phyloP scores from a whole-genome alignment of 2,888 invertebrate genomes.

The Ferrisia virgata region DNA sequence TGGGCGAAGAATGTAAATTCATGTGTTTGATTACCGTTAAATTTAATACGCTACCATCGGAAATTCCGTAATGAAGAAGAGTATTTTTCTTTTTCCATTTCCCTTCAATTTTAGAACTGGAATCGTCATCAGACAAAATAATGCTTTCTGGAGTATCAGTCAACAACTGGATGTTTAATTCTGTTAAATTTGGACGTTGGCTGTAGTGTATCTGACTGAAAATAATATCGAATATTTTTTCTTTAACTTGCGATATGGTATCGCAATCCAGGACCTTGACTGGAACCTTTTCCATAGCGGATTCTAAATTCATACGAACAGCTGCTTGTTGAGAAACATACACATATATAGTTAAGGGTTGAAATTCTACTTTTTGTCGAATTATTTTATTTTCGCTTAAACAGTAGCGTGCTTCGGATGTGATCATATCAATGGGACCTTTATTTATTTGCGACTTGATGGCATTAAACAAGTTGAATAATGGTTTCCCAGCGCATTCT shows the following conservation, averaged over 20 bases:
- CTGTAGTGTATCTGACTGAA: conserved; percentile 93
- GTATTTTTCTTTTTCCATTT: conserved; percentile 98
- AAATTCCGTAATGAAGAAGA: conserved; percentile 92
- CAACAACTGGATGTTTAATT: conserved; percentile 96
- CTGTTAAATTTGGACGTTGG: conserved; percentile 90
- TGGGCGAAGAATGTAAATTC: conserved; percentile 83
- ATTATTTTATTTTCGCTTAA: conserved; percentile 85
- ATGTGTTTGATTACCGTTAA: too few relatives aligned
- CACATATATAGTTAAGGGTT: conserved; percentile 84
- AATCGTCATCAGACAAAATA: conserved; percentile 95
- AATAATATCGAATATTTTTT: conserved; percentile 88
- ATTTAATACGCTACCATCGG: conserved; percentile 89
- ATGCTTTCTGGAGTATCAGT: conserved; percentile 89
- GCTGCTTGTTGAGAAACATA: conserved; percentile 91
- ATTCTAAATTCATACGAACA: conserved; percentile 79
- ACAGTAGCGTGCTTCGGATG: conserved; percentile 96
- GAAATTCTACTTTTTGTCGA: conserved; percentile 95
- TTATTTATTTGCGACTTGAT: conserved; percentile 99
- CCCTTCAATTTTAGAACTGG: conserved; percentile 89
- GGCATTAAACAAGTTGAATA: conserved; percentile 96
- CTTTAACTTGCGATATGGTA: conserved; percentile 65
- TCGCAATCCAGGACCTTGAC: conserved; percentile 98
- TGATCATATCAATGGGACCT: conserved; percentile 96
- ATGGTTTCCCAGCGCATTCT: conserved; percentile 96
- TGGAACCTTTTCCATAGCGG: conserved; percentile 86